Conservation (phyloP, 2,113 vertebrate species). For the Oceanodroma tethys region DNA sequence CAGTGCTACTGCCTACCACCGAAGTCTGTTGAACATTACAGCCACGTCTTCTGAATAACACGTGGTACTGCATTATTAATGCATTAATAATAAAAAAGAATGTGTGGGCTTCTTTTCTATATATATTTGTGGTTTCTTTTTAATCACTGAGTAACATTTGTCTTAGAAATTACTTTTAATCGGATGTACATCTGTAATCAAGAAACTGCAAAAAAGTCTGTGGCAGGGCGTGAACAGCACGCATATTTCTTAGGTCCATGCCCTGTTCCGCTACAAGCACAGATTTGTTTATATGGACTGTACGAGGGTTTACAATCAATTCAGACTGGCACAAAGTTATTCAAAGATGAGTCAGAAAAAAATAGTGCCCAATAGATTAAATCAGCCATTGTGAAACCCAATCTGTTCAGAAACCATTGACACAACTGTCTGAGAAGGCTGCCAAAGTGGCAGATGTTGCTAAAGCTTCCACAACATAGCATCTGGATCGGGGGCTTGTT, state of each 20-base stretch:
- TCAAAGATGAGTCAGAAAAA: not conserved
- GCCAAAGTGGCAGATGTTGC: slow-evolving; percentile 1
- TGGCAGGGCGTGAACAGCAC: not conserved
- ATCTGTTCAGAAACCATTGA: not conserved
- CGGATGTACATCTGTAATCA: not conserved
- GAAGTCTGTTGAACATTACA: not conserved
- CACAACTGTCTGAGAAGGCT: not conserved
- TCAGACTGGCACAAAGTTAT: not conserved
- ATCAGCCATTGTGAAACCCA: not conserved
- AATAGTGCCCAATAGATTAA: not conserved
- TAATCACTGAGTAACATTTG: not conserved
- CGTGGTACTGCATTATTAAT: not conserved
- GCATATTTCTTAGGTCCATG: rapidly evolving
- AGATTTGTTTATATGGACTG: not conserved
- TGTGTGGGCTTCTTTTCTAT: rapidly evolving
- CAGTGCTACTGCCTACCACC: not conserved
- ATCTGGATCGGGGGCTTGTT: not conserved
- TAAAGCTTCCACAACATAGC: not conserved
- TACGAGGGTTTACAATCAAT: not conserved
- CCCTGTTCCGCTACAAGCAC: not conserved
- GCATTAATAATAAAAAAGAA: not conserved
- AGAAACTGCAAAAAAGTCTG: not conserved
- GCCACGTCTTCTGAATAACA: not conserved
- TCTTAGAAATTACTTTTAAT: not conserved
- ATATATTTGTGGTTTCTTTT: not conserved